Conservation (phyloP, 2,888 invertebrate genomes). For the Amorpha juglandis region DNA sequence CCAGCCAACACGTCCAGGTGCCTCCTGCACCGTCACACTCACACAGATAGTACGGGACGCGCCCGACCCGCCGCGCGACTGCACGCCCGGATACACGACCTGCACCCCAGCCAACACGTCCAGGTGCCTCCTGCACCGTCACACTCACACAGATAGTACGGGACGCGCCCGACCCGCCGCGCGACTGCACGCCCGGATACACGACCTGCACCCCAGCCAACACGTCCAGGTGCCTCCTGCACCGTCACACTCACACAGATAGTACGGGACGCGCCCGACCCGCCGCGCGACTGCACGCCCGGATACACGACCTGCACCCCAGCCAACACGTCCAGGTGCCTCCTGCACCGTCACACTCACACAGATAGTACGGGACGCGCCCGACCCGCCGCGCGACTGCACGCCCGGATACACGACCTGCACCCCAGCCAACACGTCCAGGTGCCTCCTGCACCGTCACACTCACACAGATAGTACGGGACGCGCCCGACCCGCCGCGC, state of each 20-base stretch:
- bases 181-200: constrained; percentile 50
- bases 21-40: neutral
- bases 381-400: constrained; percentile 61
- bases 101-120: constrained; percentile 67
- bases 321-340: constrained; percentile 82
- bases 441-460: constrained; percentile 62
- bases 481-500: constrained; percentile 62
- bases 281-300: constrained; percentile 57
- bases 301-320: constrained; percentile 53
- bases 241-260: neutral
- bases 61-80: constrained; percentile 62
- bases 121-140: constrained; percentile 74
- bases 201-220: constrained; percentile 59
- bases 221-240: constrained; percentile 81
- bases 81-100: constrained; percentile 43
- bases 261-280: constrained; percentile 62
- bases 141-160: neutral
- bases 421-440: constrained; percentile 75
- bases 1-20: constrained; percentile 83
- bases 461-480: too few species aligned
- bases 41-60: too few species aligned
- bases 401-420: constrained; percentile 47
- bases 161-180: constrained; percentile 63
- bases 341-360: neutral
- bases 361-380: too few species aligned